Percentiles rank a stretch among this genome's conserved stretches.
Conservation (phyloP, 2,113 vertebrate species). For the Takifugu flavidus region DNA sequence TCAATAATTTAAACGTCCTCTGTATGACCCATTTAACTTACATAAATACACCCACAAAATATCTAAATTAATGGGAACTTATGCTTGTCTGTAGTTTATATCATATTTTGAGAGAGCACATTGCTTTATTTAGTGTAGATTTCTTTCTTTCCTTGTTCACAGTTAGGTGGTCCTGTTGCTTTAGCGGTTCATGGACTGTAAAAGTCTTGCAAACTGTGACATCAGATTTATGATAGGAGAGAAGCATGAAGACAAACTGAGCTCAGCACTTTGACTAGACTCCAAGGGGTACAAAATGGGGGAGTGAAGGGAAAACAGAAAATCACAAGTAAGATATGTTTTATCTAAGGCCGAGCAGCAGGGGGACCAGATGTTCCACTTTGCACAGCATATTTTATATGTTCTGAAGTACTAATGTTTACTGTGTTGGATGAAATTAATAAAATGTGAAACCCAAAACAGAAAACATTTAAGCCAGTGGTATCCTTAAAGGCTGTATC, state of each 20-base stretch:
- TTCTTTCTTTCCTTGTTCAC: background rate
- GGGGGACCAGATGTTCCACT: no score
- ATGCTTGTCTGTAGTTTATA: no score
- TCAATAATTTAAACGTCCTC: conserved; percentile 29
- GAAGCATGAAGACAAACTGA: conserved; percentile 30
- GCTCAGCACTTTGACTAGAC: conserved; percentile 15
- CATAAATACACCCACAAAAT: no score
- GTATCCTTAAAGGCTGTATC: no score
- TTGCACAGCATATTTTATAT: no score
- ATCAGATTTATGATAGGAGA: conserved; percentile 40
- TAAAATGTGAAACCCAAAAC: no score
- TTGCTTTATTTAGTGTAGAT: background rate
- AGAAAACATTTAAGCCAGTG: no score
- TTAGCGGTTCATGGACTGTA: conserved; percentile 4
- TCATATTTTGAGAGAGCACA: no score
- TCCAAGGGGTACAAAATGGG: conserved; percentile 18
- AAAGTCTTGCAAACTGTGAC: conserved; percentile 21
- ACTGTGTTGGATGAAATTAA: no score
- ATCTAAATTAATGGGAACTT: no score
- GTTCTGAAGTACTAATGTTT: no score
- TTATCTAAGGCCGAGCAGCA: background rate
- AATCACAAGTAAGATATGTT: conserved; percentile 1
- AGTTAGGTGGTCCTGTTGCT: conserved; percentile 32
- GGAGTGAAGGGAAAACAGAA: conserved; percentile 15
- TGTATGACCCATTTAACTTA: conserved; percentile 3